These are phyloP conservation scores for Hyalella azteca DNA, from an alignment of 2,888 invertebrate species.

Conservation along the genomic window DNA sequence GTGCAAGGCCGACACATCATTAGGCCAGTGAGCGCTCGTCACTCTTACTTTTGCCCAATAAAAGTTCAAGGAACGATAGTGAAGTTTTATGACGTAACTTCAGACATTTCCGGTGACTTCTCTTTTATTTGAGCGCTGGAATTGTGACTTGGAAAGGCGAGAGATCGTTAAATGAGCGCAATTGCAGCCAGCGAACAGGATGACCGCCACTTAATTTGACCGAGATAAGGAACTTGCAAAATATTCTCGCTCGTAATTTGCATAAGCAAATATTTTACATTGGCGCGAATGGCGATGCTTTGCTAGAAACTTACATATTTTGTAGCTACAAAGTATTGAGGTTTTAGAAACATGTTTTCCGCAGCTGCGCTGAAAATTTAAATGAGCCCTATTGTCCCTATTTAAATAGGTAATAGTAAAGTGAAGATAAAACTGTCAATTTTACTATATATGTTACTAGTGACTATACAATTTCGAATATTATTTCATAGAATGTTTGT, in stretches of 20 bases:
- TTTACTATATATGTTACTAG: too few relatives aligned
- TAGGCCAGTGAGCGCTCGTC: not conserved
- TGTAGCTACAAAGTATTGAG: too few relatives aligned
- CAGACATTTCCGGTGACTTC: not conserved
- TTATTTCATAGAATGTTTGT: too few relatives aligned
- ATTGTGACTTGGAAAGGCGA: not conserved
- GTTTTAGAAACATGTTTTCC: too few relatives aligned
- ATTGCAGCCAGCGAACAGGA: not conserved
- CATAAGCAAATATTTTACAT: not conserved
- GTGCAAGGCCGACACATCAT: too few relatives aligned
- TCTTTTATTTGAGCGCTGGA: not conserved
- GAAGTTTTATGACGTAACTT: slow-evolving; percentile 6
- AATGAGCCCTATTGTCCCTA: too few relatives aligned
- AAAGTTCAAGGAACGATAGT: slow-evolving; percentile 7
- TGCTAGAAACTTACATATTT: too few relatives aligned
- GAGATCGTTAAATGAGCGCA: not conserved
- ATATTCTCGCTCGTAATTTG: not conserved
- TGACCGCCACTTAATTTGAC: not conserved
- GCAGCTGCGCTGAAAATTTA: too few relatives aligned
- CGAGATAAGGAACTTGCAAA: not conserved
- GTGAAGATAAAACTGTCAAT: too few relatives aligned
- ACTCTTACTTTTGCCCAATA: not conserved
- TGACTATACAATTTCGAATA: too few relatives aligned
- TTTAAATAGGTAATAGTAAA: too few relatives aligned
- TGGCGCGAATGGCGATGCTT: not conserved